These are phyloP conservation scores for Zootoca vivipara DNA, from an alignment of 2,113 vertebrate genomes.

Conservation along the genomic window DNA sequence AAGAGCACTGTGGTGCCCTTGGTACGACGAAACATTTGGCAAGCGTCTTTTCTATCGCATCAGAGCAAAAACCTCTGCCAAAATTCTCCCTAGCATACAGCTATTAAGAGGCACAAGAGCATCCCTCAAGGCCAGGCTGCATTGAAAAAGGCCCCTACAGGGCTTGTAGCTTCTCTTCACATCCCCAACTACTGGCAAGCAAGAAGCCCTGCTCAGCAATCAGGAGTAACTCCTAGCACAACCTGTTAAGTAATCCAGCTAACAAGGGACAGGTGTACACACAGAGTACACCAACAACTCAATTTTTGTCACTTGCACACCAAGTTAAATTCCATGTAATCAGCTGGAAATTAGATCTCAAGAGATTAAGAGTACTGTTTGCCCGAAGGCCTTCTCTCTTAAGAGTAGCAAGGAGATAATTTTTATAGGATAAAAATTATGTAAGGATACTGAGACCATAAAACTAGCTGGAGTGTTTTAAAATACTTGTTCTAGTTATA, in stretches of 20 bases:
- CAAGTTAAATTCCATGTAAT: background rate
- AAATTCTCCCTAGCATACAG: background rate
- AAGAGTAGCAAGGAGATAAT: slow-evolving; percentile 28
- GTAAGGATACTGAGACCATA: slow-evolving; percentile 19
- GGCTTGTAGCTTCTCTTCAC: background rate
- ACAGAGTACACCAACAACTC: background rate
- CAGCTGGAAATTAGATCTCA: slow-evolving; percentile 26
- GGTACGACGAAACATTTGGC: background rate
- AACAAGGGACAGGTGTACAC: slow-evolving; percentile 17
- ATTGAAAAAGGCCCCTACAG: background rate
- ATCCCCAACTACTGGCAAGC: background rate
- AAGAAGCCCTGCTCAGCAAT: background rate
- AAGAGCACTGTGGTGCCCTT: background rate
- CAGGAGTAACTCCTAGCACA: background rate
- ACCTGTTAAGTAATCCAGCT: slow-evolving; percentile 2
- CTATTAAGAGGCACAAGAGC: background rate
- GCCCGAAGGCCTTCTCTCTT: background rate
- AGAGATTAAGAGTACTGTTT: background rate
- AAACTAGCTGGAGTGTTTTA: slow-evolving; percentile 18
- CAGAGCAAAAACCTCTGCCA: background rate
- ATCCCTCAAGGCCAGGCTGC: background rate
- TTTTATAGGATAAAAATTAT: slow-evolving; percentile 1
- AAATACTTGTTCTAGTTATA: slow-evolving; percentile 13
- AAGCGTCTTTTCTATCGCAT: background rate
- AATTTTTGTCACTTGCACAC: background rate